Conservation (phyloP, 1,140 invertebrate species). For the Hylyphantes graminicola region DNA sequence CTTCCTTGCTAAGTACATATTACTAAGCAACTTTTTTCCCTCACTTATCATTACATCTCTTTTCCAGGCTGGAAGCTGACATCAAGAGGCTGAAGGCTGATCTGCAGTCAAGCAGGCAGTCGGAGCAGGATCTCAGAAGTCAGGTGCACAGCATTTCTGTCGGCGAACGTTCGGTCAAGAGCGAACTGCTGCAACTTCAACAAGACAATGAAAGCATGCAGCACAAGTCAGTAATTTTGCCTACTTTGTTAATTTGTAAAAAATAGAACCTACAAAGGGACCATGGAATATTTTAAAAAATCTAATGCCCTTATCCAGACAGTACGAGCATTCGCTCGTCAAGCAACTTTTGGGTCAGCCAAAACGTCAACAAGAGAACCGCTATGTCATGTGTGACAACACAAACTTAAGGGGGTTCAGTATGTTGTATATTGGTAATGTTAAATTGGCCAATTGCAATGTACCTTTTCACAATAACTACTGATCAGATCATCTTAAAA, state of each 20-base stretch:
- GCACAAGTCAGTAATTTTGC: slow-evolving; percentile 74
- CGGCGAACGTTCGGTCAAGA: slow-evolving; percentile 79
- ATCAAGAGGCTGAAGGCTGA: slow-evolving; percentile 84
- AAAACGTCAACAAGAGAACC: too few species aligned
- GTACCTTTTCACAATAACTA: too few species aligned
- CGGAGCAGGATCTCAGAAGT: slow-evolving; percentile 84
- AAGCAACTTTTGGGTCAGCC: too few species aligned
- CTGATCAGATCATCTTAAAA: too few species aligned
- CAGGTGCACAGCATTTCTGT: slow-evolving; percentile 78
- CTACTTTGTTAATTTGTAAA: neutral
- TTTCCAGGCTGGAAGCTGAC: slow-evolving; percentile 75
- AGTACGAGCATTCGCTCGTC: too few species aligned
- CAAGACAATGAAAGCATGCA: slow-evolving; percentile 86
- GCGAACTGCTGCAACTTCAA: slow-evolving; percentile 80
- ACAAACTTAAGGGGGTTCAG: too few species aligned
- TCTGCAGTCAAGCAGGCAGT: slow-evolving; percentile 76
- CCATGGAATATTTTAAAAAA: too few species aligned
- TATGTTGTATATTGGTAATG: too few species aligned
- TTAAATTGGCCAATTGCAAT: too few species aligned
- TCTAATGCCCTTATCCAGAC: too few species aligned
- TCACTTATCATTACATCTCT: neutral
- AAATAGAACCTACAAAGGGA: too few species aligned
- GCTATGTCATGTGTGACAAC: too few species aligned
- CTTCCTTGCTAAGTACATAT: neutral
- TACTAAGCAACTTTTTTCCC: neutral